Evolutionary conservation across 1,140 invertebrate genomes (phyloP).

Genomic region (Bombyx mori): DNA sequence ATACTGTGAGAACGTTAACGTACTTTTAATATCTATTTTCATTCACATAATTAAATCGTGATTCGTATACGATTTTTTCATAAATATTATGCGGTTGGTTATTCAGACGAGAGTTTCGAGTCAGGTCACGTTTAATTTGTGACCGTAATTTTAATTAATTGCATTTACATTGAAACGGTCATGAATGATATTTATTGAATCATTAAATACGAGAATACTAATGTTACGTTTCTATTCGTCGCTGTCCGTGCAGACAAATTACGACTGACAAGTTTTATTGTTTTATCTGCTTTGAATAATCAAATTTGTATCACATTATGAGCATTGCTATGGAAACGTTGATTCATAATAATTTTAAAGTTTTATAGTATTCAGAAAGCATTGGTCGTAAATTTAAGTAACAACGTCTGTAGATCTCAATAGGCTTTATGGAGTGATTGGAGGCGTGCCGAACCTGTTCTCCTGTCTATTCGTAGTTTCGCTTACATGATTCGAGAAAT

Average conservation of each 20-base stretch:
- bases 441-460: too few relatives aligned
- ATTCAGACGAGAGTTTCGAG: background rate
- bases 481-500: too few relatives aligned
- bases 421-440: too few relatives aligned
- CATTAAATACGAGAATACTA: constrained; percentile 8
- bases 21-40: too few relatives aligned
- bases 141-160: constrained; percentile 11
- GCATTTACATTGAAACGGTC: constrained; percentile 9
- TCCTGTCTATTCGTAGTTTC: too few relatives aligned
- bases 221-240: constrained; percentile 2
- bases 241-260: constrained; percentile 2
- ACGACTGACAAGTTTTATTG: constrained; percentile 4
- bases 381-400: background rate
- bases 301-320: constrained; percentile 1
- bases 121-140: constrained; percentile 11
- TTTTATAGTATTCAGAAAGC: background rate
- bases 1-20: too few relatives aligned
- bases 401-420: too few relatives aligned
- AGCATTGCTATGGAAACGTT: too few relatives aligned
- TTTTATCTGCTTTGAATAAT: constrained; percentile 4
- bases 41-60: too few relatives aligned
- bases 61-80: too few relatives aligned
- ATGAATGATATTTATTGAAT: constrained; percentile 9
- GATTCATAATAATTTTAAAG: too few relatives aligned
- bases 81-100: too few relatives aligned